Percentiles rank a stretch among this genome's conserved stretches.
phyloP scores from a whole-genome alignment of 1,140 invertebrate species.

The Neuroterus valhalla region DNA sequence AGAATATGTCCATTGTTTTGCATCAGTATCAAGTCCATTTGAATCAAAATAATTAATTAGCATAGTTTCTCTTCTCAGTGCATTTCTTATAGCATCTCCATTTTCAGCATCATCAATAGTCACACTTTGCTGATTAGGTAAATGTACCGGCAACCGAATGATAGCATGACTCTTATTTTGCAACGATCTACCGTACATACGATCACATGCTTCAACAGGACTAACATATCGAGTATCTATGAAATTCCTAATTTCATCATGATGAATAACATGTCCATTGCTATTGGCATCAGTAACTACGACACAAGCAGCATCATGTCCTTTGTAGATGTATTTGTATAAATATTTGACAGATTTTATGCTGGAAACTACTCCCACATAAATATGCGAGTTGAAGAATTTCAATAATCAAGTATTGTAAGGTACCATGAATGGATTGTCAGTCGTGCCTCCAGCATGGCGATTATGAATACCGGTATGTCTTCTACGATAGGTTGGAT shows the following conservation, averaged over 20 bases:
- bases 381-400: conserved; percentile 26
- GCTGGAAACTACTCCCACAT: conserved; percentile 23
- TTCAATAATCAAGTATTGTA: not conserved
- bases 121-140: not conserved
- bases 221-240: not conserved
- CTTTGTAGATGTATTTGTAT: too few relatives aligned
- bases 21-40: not conserved
- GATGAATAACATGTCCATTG: conserved; percentile 1
- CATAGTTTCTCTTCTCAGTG: not conserved
- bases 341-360: conserved; percentile 18
- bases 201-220: not conserved
- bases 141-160: not conserved
- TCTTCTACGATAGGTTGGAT: conserved; percentile 20
- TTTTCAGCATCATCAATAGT: not conserved
- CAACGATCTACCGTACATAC: not conserved
- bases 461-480: not conserved
- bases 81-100: not conserved
- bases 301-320: conserved; percentile 25
- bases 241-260: not conserved
- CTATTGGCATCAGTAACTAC: not conserved
- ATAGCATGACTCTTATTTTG: not conserved
- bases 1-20: not conserved
- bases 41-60: not conserved
- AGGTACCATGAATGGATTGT: conserved; percentile 21
- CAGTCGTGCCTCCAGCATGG: not conserved